Evolutionary conservation across 2,797 vertebrate species (phyloP).

Genomic region (Setipinna tenuifilis): DNA sequence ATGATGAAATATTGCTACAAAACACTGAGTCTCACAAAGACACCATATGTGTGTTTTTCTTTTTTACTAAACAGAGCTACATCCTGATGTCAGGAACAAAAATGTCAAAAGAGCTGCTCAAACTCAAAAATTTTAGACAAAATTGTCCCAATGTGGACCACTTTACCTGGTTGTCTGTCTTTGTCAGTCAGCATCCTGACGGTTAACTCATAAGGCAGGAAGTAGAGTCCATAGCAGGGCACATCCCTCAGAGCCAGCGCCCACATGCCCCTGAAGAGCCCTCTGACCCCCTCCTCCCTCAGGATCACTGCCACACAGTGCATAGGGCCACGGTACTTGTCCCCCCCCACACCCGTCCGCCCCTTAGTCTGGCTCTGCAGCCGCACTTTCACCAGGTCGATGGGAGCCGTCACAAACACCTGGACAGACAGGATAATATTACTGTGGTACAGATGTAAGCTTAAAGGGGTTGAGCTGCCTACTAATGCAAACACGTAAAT

Average conservation of each 20-base stretch:
- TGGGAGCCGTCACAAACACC: slow-evolving; percentile 75
- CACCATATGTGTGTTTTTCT: too few species aligned
- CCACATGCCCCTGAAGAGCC: slow-evolving; percentile 77
- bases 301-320: slow-evolving; percentile 76
- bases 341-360: not conserved
- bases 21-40: too few species aligned
- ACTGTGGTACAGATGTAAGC: not conserved
- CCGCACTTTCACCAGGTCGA: slow-evolving; percentile 86
- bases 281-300: slow-evolving; percentile 72
- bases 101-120: too few species aligned
- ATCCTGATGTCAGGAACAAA: too few species aligned
- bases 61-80: too few species aligned
- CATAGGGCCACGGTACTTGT: slow-evolving; percentile 72
- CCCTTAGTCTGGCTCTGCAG: slow-evolving; percentile 78
- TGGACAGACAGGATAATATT: slow-evolving; percentile 45
- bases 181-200: slow-evolving; percentile 67
- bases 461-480: not conserved
- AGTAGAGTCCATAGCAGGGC: slow-evolving; percentile 81
- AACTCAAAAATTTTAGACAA: not conserved
- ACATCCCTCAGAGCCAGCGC: slow-evolving; percentile 79
- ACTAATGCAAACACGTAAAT: too few species aligned
- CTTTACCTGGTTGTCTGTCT: slow-evolving; percentile 72
- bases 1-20: too few species aligned
- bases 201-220: slow-evolving; percentile 77
- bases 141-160: not conserved